phyloP scores from a whole-genome alignment of 2,113 vertebrate species.

The Cochlearius cochlearius region DNA sequence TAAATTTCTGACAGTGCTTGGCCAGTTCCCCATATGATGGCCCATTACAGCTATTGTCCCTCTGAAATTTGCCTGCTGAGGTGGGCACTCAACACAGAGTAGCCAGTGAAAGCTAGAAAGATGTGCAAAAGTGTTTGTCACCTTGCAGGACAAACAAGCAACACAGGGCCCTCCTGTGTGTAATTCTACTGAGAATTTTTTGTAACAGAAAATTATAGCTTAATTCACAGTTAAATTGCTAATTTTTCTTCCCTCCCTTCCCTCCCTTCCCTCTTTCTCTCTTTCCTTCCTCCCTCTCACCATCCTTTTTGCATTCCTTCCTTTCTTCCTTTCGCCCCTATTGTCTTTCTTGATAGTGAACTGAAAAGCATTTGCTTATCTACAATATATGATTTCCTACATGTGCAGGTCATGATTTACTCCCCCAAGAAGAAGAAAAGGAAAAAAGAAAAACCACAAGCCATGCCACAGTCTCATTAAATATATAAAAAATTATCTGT shows the following conservation, averaged over 20 bases:
- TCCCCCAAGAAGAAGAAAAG: conserved; percentile 23
- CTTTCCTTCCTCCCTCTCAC: not conserved
- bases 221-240: not conserved
- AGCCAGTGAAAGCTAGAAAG: not conserved
- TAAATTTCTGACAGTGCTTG: not conserved
- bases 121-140: not conserved
- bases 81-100: not conserved
- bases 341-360: not conserved
- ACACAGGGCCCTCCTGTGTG: not conserved
- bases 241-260: not conserved
- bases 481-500: conserved; percentile 8
- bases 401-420: conserved; percentile 46
- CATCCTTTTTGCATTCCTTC: not conserved
- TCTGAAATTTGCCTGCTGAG: not conserved
- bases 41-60: not conserved
- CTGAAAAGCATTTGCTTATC: not conserved
- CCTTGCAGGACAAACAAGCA: not conserved
- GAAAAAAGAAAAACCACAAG: not conserved
- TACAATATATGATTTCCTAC: not conserved
- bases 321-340: not conserved
- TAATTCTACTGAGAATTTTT: not conserved
- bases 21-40: not conserved
- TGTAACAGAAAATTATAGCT: not conserved
- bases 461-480: conserved; percentile 30
- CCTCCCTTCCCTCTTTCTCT: not conserved